A percentile compares a stretch with the other conserved stretches of the same genome.
Conservation (phyloP, 2,888 invertebrate genomes). For the Loripinus fragilis region DNA sequence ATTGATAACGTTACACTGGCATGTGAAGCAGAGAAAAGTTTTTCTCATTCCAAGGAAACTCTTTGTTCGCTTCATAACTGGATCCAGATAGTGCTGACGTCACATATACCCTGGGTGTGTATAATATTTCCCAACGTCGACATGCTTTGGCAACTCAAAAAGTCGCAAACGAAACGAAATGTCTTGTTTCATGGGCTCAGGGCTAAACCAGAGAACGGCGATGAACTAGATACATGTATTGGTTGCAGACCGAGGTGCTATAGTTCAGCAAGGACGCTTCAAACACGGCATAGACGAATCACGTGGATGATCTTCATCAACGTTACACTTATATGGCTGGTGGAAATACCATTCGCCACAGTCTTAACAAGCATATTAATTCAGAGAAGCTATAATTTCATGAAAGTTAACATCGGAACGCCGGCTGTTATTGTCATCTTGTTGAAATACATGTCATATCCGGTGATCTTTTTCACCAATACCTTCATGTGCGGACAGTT, state of each 20-base stretch:
- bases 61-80: conserved; percentile 44
- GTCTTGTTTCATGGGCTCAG: conserved; percentile 13
- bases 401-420: conserved; percentile 36
- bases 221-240: neutral
- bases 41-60: conserved; percentile 13
- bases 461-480: conserved; percentile 45
- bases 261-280: neutral
- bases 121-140: conserved; percentile 47
- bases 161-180: conserved; percentile 30
- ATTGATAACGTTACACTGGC: conserved; percentile 26
- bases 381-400: conserved; percentile 40
- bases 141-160: conserved; percentile 48
- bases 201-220: neutral
- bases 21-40: conserved; percentile 47
- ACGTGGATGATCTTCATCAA: conserved; percentile 48
- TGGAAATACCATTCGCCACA: conserved; percentile 54
- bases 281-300: conserved; percentile 4
- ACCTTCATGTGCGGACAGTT: conserved; percentile 53
- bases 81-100: conserved; percentile 49
- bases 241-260: neutral
- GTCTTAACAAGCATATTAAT: conserved; percentile 40
- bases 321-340: conserved; percentile 54
- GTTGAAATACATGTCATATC: conserved; percentile 52
- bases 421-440: conserved; percentile 43
- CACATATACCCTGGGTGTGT: conserved; percentile 52